Evolutionary conservation across 2,888 invertebrate species (phyloP).

Genomic region (Drosophila nigricruria): DNA sequence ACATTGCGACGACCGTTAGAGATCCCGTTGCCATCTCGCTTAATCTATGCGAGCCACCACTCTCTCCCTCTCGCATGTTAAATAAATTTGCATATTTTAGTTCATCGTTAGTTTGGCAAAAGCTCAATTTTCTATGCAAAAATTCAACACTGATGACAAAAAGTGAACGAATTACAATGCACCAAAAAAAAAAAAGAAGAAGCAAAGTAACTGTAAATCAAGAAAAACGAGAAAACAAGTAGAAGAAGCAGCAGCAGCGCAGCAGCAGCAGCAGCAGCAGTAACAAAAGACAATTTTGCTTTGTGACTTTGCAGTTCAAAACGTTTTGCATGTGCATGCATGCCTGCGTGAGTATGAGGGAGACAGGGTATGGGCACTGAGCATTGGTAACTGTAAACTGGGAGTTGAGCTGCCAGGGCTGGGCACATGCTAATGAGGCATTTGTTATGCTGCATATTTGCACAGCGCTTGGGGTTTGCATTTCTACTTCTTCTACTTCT

Average conservation of each 20-base stretch:
- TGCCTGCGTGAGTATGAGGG: not conserved
- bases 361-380: conserved; percentile 3
- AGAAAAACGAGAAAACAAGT: conserved; percentile 15
- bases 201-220: conserved; percentile 9
- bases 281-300: conserved; percentile 55
- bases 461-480: conserved; percentile 30
- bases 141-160: conserved; percentile 70
- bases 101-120: conserved; percentile 82
- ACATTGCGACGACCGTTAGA: conserved; percentile 17
- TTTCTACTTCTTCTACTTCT: conserved; percentile 2
- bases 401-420: conserved; percentile 1
- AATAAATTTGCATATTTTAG: conserved; percentile 79
- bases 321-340: conserved; percentile 40
- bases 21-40: conserved; percentile 8
- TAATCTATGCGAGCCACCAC: conserved; percentile 18
- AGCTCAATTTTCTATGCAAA: conserved; percentile 79
- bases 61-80: conserved; percentile 61
- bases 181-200: conserved; percentile 5
- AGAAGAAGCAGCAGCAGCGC: conserved; percentile 10
- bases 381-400: conserved; percentile 4
- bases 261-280: conserved; percentile 9
- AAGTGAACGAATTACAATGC: conserved; percentile 70
- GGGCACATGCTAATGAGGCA: conserved; percentile 70
- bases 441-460: conserved; percentile 69
- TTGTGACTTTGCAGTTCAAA: conserved; percentile 56